A percentile compares a stretch with the other conserved stretches of the same genome.
Evolutionary conservation across 2,888 invertebrate genomes (phyloP).

Genomic region (Trachelus troglodyta): DNA sequence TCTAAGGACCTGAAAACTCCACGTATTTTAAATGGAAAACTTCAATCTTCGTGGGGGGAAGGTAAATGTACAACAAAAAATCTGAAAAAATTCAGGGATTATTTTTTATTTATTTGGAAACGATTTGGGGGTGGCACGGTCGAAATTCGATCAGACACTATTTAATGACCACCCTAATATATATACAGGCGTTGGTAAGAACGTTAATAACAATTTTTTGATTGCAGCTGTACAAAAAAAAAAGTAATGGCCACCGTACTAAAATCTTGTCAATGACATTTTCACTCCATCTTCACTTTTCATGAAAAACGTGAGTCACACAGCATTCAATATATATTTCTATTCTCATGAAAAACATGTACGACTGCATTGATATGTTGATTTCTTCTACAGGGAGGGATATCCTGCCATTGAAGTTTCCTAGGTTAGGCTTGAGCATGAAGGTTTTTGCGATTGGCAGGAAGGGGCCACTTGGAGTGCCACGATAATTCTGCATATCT

Average conservation of each 20-base stretch:
- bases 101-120: no score
- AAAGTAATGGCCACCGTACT: background rate
- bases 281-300: background rate
- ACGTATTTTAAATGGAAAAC: no score
- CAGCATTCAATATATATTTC: background rate
- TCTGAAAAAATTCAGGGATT: no score
- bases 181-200: background rate
- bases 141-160: no score
- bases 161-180: no score
- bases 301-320: background rate
- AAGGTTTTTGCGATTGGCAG: background rate
- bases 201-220: background rate
- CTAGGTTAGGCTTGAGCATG: background rate
- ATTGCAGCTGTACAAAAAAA: background rate
- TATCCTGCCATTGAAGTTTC: background rate
- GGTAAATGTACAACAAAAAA: no score
- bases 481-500: background rate
- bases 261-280: background rate
- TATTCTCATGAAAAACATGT: background rate
- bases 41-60: no score
- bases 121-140: no score
- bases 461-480: background rate
- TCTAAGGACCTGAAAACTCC: no score
- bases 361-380: background rate
- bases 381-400: background rate